Evolutionary conservation across 2,888 invertebrate genomes (phyloP), one percentile per base, ranked within the genome.

Genomic region (Himalopsyche anomala): DNA sequence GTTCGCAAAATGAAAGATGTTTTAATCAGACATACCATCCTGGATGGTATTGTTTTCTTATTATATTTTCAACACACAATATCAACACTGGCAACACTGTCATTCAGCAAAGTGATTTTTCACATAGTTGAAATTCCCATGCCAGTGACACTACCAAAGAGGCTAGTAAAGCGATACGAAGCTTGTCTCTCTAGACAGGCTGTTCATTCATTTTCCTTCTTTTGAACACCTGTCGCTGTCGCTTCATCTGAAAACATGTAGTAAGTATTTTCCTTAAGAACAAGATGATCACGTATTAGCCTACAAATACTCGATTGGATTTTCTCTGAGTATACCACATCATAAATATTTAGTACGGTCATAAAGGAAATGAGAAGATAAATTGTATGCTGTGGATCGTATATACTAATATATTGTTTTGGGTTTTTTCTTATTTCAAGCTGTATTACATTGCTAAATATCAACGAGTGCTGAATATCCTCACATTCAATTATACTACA

Each of bases 211-310:
- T 62, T 62, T 62, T 62, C 62, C 62, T 62, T 62, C 19, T 62
- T 62, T 62, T 62, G 62, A 19, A 62, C 62, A 62, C 62, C 62
- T 62, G 62, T 62, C 62, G 62, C 62, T 62, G 28, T 28, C 62
- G 62, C 19, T 15, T 62, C 8, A 62, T 8, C 11, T 28, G 19
- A n/a, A 62, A 62, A 62, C 62, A 62, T 62, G 19, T 15, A 51
- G 15, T 51, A 51, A 51, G 51, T 15, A 15, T 15, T 62, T 28
- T 62, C 62, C 11, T 28, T 19, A 28, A 19, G 62, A 62, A 62
- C 62, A 62, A 19, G 62, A 62, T 62, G 62, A 62, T 62, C 62
- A 62, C 62, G 62, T 62, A 62, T 62, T 62, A 62, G 19, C 62
- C 62, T 62, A 62, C 62, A 19, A 62, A 62, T 62, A 62, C 62